Conservation (phyloP, 2,797 vertebrate species). For the Trichosurus vulpecula region DNA sequence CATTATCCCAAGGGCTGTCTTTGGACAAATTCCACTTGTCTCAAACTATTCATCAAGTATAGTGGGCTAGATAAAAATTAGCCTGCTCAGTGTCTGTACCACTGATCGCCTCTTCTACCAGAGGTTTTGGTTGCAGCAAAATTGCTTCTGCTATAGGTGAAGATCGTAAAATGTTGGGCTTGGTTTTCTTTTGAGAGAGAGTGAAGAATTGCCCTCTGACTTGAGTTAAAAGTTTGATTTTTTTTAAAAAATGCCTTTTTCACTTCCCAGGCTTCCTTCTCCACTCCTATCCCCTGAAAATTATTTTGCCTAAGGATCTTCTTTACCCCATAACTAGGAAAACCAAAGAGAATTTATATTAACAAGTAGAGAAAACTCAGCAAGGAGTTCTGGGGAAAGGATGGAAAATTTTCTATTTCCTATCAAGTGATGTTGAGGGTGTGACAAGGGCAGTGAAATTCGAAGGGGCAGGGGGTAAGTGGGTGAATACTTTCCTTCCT, state of each 20-base stretch:
- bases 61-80: background rate
- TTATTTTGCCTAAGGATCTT: background rate
- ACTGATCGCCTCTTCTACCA: background rate
- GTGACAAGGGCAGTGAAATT: background rate
- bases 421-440: background rate
- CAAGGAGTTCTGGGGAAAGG: background rate
- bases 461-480: background rate
- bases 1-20: background rate
- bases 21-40: background rate
- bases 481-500: background rate
- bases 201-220: background rate
- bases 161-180: background rate
- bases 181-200: background rate
- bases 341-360: slow-evolving; percentile 5
- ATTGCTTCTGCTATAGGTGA: background rate
- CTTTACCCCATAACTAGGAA: background rate
- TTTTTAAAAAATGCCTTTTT: background rate
- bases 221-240: background rate
- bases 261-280: background rate
- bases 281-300: background rate
- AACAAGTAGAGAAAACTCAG: background rate
- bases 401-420: background rate
- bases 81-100: too few relatives aligned
- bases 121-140: too few relatives aligned
- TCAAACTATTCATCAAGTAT: background rate